Conservation (phyloP, 2,113 vertebrate genomes). For the Antechinus stuartii region DNA sequence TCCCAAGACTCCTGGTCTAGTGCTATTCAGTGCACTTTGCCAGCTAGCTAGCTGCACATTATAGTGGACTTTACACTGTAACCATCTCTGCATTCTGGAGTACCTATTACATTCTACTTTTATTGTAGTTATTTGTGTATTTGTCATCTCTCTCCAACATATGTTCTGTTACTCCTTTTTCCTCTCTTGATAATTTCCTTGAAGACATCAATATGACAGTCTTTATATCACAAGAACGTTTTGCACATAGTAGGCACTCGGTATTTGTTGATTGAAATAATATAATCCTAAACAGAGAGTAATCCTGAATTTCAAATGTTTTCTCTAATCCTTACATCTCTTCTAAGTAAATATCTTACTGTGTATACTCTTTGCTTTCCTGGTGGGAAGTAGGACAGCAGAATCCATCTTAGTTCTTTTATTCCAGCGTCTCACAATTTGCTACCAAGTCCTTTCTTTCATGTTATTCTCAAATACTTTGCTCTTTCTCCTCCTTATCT, state of each 20-base stretch:
- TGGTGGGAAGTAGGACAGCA: slow-evolving; percentile 23
- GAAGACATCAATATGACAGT: not conserved
- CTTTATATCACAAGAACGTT: not conserved
- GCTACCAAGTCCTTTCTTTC: slow-evolving; percentile 30
- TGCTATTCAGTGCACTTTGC: not conserved
- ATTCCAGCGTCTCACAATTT: not conserved
- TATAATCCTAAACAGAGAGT: slow-evolving; percentile 14
- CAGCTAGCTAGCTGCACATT: not conserved
- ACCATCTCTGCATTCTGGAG: not conserved
- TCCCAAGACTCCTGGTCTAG: not conserved
- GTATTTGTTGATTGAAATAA: not conserved
- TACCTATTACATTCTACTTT: not conserved
- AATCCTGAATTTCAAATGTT: slow-evolving; percentile 3
- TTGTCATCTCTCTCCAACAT: not conserved
- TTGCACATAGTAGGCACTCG: not conserved
- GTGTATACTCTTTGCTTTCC: not conserved
- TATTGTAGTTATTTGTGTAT: not conserved
- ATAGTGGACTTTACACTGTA: not conserved
- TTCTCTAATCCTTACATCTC: not conserved
- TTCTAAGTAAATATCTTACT: not conserved
- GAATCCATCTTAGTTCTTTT: not conserved
- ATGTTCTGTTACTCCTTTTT: not conserved
- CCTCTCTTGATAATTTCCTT: not conserved
- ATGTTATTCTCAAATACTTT: not conserved
- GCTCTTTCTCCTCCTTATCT: not conserved